phyloP scores from a whole-genome alignment of 2,797 vertebrate species.

The Crocidura indochinensis region DNA sequence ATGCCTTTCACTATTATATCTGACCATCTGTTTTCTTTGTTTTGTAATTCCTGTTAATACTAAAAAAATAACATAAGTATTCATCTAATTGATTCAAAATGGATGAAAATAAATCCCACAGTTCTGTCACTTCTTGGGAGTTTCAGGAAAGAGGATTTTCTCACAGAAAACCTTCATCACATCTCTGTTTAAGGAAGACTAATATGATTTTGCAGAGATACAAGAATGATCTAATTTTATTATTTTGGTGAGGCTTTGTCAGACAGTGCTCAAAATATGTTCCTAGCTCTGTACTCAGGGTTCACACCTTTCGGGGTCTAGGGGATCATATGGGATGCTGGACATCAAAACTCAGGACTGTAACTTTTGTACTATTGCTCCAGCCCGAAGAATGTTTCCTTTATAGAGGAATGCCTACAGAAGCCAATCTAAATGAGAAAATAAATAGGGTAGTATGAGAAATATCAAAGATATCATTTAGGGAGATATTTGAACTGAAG shows the following conservation, averaged over 20 bases:
- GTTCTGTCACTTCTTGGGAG: neutral
- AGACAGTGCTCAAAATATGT: no score
- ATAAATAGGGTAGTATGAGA: neutral
- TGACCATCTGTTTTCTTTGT: slow-evolving; percentile 67
- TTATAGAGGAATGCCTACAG: neutral
- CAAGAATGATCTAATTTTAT: neutral
- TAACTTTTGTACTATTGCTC: no score
- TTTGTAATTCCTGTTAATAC: slow-evolving; percentile 55
- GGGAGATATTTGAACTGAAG: neutral
- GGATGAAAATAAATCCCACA: slow-evolving; percentile 56
- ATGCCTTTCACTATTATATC: slow-evolving; percentile 71
- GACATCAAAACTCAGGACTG: no score
- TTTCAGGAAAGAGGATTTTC: neutral
- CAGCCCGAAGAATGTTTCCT: neutral
- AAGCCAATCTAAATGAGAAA: neutral
- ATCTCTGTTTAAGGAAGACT: no score
- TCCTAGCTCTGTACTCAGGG: no score
- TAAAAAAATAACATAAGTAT: slow-evolving; percentile 50
- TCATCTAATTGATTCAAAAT: slow-evolving; percentile 52
- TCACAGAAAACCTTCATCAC: neutral
- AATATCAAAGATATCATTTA: no score
- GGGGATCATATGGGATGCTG: no score
- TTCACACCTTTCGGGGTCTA: no score
- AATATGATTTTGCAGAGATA: neutral
- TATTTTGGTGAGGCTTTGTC: no score